Conservation (phyloP, 2,888 invertebrate genomes). For the Heliconius hortense region DNA sequence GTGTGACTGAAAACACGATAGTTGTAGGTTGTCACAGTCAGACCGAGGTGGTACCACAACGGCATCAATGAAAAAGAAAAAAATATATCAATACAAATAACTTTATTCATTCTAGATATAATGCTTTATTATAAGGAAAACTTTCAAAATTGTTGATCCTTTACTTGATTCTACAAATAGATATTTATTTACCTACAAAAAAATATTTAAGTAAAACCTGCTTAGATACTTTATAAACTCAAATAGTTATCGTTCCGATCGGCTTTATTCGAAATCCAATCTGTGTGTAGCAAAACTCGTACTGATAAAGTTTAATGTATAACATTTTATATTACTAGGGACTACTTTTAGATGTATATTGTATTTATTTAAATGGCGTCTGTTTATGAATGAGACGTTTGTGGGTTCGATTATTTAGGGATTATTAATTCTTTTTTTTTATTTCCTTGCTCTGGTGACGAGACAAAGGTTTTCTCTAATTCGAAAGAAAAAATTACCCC, state of each 20-base stretch:
- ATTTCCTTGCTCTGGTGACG: too few relatives aligned
- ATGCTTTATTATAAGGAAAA: background rate
- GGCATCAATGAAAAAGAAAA: too few relatives aligned
- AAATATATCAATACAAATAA: too few relatives aligned
- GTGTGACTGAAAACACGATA: too few relatives aligned
- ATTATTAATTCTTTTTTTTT: too few relatives aligned
- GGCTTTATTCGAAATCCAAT: conserved; percentile 24
- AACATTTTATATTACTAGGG: background rate
- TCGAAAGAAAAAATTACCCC: too few relatives aligned
- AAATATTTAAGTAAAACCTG: background rate
- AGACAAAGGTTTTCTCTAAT: too few relatives aligned
- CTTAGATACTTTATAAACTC: conserved; percentile 6
- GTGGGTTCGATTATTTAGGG: background rate
- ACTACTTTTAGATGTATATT: background rate
- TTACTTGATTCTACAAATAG: background rate
- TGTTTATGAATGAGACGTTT: background rate
- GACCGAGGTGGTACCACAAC: too few relatives aligned
- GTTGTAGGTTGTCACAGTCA: too few relatives aligned
- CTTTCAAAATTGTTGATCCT: background rate
- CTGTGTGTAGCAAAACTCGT: background rate
- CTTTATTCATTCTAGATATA: too few relatives aligned
- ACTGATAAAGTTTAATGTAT: background rate
- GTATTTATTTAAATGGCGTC: background rate
- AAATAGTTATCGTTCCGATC: conserved; percentile 13
- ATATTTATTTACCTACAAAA: background rate